Conservation (phyloP, 2,888 invertebrate species). For the Andrena praecox region DNA sequence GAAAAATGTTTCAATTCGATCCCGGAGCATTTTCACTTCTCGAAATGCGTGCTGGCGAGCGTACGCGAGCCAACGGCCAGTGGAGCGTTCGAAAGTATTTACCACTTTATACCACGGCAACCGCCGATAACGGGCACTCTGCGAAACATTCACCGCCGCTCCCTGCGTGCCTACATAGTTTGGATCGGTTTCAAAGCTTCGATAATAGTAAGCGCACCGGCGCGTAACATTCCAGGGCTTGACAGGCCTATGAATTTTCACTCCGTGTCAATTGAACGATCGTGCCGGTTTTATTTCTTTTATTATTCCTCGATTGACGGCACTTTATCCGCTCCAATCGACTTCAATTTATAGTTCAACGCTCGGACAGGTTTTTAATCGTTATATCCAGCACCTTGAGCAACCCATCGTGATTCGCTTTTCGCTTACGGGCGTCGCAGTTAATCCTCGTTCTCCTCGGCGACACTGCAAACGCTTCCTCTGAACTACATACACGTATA, state of each 20-base stretch:
- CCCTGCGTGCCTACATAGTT: not conserved
- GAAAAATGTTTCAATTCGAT: constrained; percentile 10
- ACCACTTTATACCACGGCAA: constrained; percentile 1
- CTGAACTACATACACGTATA: constrained; percentile 22
- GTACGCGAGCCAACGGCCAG: not conserved
- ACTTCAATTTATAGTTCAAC: no score
- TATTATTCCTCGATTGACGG: no score
- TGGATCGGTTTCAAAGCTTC: not conserved
- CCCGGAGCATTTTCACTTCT: not conserved
- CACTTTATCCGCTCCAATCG: no score
- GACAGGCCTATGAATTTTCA: not conserved
- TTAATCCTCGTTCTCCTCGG: constrained; percentile 24
- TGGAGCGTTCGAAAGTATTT: constrained; percentile 1
- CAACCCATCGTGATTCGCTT: not conserved
- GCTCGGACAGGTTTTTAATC: no score
- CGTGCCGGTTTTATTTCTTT: no score
- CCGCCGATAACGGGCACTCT: not conserved
- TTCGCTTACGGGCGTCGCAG: not conserved
- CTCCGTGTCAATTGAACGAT: no score
- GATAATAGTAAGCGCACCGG: not conserved
- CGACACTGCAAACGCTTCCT: constrained; percentile 1
- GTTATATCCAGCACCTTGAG: no score
- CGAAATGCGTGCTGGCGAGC: not conserved
- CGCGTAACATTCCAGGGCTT: not conserved
- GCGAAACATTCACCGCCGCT: constrained; percentile 5